These are phyloP conservation scores for Helicoverpa armigera DNA, from an alignment of 1,140 invertebrate species.

Conservation along the genomic window DNA sequence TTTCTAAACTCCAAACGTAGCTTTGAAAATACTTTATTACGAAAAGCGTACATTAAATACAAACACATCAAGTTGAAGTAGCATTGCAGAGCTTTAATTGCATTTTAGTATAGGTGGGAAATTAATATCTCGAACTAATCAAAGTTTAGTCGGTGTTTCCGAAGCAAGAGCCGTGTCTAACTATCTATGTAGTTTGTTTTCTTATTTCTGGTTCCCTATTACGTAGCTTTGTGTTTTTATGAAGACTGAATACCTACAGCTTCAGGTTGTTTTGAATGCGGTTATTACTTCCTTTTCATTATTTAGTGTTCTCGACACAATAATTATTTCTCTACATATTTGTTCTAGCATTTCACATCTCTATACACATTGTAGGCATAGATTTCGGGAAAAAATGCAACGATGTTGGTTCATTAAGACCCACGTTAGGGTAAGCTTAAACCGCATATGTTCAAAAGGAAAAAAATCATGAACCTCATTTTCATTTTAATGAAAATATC, in stretches of 20 bases:
- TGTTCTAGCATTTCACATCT: too few species aligned
- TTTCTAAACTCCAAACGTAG: too few species aligned
- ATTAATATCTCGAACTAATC: conserved; percentile 76
- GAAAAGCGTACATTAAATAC: neutral
- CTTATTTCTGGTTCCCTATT: conserved; percentile 21
- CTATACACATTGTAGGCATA: too few species aligned
- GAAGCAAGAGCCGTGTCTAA: conserved; percentile 46
- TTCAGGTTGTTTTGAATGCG: conserved; percentile 16
- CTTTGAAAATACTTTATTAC: neutral
- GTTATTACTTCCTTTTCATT: neutral
- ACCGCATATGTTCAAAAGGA: conserved; percentile 55
- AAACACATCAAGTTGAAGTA: neutral
- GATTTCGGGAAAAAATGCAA: neutral
- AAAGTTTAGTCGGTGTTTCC: conserved; percentile 72
- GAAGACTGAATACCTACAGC: conserved; percentile 3
- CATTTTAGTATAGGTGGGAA: conserved; percentile 64
- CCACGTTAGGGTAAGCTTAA: conserved; percentile 25
- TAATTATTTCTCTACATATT: neutral
- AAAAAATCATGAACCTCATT: conserved; percentile 81
- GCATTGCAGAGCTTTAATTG: conserved; percentile 61
- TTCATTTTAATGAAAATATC: conserved; percentile 86
- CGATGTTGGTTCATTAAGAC: conserved; percentile 30
- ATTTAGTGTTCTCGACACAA: neutral
- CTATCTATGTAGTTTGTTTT: conserved; percentile 35
- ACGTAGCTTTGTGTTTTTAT: conserved; percentile 13